Evolutionary conservation across 1,140 invertebrate genomes (phyloP), one percentile per base, ranked within the genome.

Genomic region (Spodoptera litura): DNA sequence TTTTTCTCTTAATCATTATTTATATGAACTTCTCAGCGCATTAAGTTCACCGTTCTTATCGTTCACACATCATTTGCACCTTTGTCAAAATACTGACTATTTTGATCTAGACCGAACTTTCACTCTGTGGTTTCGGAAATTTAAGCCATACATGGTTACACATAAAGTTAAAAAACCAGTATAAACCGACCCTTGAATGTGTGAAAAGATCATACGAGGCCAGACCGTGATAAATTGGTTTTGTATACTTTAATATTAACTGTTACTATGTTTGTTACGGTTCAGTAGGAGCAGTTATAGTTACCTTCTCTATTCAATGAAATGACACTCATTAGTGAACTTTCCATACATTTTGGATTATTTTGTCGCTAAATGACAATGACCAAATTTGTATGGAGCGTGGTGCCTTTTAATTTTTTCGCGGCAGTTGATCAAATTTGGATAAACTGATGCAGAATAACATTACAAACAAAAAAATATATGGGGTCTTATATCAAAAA

Each of bases 121-220:
- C 83, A 79, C 79, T 81, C 11, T 81, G 78, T 58, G 85, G 81
- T 84, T 80, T 81, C 56, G 38, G 81, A 86, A 83, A 86, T 81
- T 83, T 73, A 83, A 80, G 79, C 78, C 78, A 79, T 80, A 31
- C 31, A 31, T 31, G 31, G 31, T 5, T 31, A 31, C 31, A 31
- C 4, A 31, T 31, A 3, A 31, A 31, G 4, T 5, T 31, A 0
- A 3, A 31, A 4, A 31, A 5, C 31, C 31, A 31, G 31, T 31
- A 1, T 31, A 31, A 31, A 5, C 31, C 2, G 31, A 31, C 4
- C 31, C 4, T 31, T 31, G 31, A 5, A 31, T 31, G 4, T 4
- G 31, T 31, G 4, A 5, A 31, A 31, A 31, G 31, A 31, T 31
- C 31, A 31, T 31, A 31, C 31, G 4, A 31, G 2, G 31, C 4